Percentiles rank a stretch among this genome's conserved stretches.
Conservation (phyloP, 2,888 invertebrate genomes). For the Celastrina argiolus region DNA sequence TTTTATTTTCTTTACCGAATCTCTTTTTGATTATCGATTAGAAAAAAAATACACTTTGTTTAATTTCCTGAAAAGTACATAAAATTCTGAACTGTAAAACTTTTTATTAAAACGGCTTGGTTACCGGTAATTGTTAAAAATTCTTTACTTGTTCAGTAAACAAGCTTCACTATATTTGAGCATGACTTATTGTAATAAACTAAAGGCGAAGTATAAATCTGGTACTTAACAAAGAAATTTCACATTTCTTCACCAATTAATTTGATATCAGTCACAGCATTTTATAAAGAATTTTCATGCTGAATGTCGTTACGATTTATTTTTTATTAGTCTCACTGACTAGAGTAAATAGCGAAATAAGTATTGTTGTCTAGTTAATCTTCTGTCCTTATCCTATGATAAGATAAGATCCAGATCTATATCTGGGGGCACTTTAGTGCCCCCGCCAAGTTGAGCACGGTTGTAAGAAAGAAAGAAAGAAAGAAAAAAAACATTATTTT, state of each 20-base stretch:
- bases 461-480: too few species aligned
- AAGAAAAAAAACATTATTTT: too few species aligned
- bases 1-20: too few species aligned
- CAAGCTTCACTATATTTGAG: conserved; percentile 40
- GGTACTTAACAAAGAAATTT: conserved; percentile 38
- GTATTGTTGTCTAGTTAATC: too few species aligned
- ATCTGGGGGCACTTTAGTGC: too few species aligned
- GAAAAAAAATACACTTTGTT: too few species aligned
- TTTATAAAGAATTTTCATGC: conserved; percentile 24
- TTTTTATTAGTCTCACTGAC: too few species aligned
- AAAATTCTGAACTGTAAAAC: not conserved
- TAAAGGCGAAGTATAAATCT: conserved; percentile 45
- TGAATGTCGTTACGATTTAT: not conserved
- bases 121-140: not conserved
- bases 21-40: too few species aligned
- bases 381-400: too few species aligned
- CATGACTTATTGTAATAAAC: conserved; percentile 51
- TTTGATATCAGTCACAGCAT: conserved; percentile 37
- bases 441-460: too few species aligned
- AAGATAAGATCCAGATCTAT: too few species aligned
- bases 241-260: conserved; percentile 37
- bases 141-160: conserved; percentile 2
- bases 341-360: too few species aligned
- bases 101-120: not conserved
- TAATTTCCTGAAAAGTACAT: not conserved